phyloP scores from a whole-genome alignment of 2,113 vertebrate genomes.

The Arothron firmamentum region DNA sequence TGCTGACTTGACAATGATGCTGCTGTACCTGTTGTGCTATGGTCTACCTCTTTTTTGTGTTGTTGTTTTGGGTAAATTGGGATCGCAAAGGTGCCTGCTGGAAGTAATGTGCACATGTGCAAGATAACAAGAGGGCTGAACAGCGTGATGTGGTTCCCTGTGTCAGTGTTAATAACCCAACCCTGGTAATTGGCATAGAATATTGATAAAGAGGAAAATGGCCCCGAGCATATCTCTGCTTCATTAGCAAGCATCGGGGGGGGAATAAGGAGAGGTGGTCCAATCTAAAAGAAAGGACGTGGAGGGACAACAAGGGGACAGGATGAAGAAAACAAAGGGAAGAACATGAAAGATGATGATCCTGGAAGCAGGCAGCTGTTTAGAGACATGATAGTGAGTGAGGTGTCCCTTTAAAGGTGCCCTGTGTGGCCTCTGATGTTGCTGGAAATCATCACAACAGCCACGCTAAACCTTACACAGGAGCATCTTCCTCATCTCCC shows the following conservation, averaged over 20 bases:
- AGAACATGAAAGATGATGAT: neutral
- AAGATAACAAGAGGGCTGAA: slow-evolving; percentile 26
- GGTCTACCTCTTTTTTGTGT: too few relatives aligned
- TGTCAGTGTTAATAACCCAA: slow-evolving; percentile 45
- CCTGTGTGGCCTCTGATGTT: too few relatives aligned
- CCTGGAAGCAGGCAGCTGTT: neutral
- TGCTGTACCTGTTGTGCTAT: too few relatives aligned
- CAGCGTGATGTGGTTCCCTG: slow-evolving; percentile 28
- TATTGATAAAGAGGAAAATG: slow-evolving; percentile 60
- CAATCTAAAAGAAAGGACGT: slow-evolving; percentile 5
- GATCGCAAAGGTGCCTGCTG: too few relatives aligned
- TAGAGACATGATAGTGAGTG: too few relatives aligned
- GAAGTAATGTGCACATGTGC: neutral
- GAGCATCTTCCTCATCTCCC: too few relatives aligned
- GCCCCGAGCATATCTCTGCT: slow-evolving; percentile 49
- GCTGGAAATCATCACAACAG: too few relatives aligned
- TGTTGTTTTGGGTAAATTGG: too few relatives aligned
- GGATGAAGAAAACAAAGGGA: slow-evolving; percentile 1
- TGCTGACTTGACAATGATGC: too few relatives aligned
- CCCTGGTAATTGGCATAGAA: slow-evolving; percentile 51
- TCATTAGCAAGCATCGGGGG: slow-evolving; percentile 45
- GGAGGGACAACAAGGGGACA: slow-evolving; percentile 1
- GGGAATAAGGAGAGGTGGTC: slow-evolving; percentile 20
- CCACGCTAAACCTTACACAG: too few relatives aligned
- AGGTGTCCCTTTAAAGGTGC: too few relatives aligned